Base-by-base conservation (phyloP, 2,888 invertebrate genomes). In the Lasiommata megera region DNA sequence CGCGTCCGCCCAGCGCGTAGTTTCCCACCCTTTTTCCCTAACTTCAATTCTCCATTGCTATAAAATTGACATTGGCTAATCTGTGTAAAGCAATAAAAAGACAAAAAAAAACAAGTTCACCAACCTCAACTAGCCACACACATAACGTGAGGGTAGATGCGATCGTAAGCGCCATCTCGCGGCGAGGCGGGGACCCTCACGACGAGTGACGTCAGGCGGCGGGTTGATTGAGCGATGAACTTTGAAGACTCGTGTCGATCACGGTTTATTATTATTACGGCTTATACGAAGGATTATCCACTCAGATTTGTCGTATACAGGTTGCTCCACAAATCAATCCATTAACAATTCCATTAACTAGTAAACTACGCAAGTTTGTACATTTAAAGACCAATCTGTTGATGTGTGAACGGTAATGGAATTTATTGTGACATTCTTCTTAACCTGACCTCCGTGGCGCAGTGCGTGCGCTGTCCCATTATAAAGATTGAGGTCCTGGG, bases 191-290 rank as follows among this genome's bases (percentile, higher is more conserved):
- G 78, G 75, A 80, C 71, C 71, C 72, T 85, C 88, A 88, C 88
- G 89, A 79, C 70, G 68, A 60, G 56, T 69, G 70, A 66, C 67
- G 72, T 88, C 87, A 88, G 46, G 82, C 84, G 85, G 83, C 50
- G 38, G 52, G 52, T 52, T 86, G 88, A 88, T 86, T 88, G 88
- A 88, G 87, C 85, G 89, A 88, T 88, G 87, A 82, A 83, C 87
- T 80, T 79, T 81, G 80, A 73, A 72, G 72, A 71, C 72, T 70
- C 76, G 82, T 70, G 79, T 82, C 87, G 87, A 88, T 88, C 84
- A 82, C 77, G 76, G 74, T 71, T 60, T 76, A 80, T 84, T 88
- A 86, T 85, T 86, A 83, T 79, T 84, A 73, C 71, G 72, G 77
- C 67, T 67, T 70, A 68, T 67, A 71, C 70, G 66, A 64, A 69